Conservation (phyloP, 2,888 invertebrate genomes). For the Melinaea menophilus region DNA sequence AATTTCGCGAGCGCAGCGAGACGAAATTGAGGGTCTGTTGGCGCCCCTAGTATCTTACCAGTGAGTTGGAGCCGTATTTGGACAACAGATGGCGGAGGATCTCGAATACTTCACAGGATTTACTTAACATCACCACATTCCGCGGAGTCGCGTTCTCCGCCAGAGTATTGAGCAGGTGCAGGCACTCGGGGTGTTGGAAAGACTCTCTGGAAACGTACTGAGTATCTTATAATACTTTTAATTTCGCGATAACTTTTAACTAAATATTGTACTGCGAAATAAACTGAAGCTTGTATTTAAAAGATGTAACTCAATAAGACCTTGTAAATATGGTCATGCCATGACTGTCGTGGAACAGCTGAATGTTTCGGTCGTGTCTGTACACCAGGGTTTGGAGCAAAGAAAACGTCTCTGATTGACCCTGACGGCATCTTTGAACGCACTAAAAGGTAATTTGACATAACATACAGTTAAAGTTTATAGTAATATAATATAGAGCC, state of each 20-base stretch:
- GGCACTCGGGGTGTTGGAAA: constrained; percentile 45
- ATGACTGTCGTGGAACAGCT: constrained; percentile 50
- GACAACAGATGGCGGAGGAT: constrained; percentile 43
- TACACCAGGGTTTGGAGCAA: constrained; percentile 54
- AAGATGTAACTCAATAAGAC: constrained; percentile 35
- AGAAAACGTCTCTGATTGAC: constrained; percentile 46
- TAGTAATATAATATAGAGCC: too few relatives aligned
- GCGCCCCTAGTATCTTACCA: constrained; percentile 37
- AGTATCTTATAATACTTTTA: neutral
- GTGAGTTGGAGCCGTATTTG: constrained; percentile 44
- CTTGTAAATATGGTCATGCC: constrained; percentile 58
- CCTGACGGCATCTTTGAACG: constrained; percentile 47
- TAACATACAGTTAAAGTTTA: neutral
- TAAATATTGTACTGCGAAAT: too few relatives aligned
- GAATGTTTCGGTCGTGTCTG: constrained; percentile 49
- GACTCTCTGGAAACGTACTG: constrained; percentile 40
- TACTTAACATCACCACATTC: constrained; percentile 17
- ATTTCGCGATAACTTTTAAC: too few relatives aligned
- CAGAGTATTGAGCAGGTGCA: constrained; percentile 54
- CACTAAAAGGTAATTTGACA: constrained; percentile 44
- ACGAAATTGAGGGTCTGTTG: too few relatives aligned
- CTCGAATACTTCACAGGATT: constrained; percentile 36
- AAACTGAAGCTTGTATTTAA: too few relatives aligned
- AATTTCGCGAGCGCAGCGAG: too few relatives aligned
- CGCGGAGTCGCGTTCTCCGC: constrained; percentile 40